These are phyloP conservation scores for Linnaemya tessellans DNA, from an alignment of 2,888 invertebrate genomes.

Conservation along the genomic window DNA sequence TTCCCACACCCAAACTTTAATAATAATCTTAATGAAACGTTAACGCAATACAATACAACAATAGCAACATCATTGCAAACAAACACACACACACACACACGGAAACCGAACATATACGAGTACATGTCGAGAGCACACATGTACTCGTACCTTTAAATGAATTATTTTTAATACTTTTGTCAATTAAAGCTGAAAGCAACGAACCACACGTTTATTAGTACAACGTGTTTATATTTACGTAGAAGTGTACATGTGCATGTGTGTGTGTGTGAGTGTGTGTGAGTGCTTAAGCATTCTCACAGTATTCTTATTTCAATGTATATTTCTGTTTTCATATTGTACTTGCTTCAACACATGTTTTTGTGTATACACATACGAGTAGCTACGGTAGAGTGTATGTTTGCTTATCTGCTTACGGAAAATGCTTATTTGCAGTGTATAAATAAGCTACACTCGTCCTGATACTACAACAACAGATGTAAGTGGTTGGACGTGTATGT, in stretches of 20 bases:
- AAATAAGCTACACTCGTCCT: not conserved
- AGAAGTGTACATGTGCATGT: not conserved
- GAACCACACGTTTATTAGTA: conserved; percentile 35
- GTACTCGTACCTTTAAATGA: conserved; percentile 45
- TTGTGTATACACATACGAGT: too few species aligned
- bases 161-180: conserved; percentile 66
- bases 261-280: not conserved
- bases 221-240: not conserved
- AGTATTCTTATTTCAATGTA: not conserved
- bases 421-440: conserved; percentile 15
- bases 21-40: conserved; percentile 32
- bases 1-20: not conserved
- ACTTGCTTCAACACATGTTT: not conserved
- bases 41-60: conserved; percentile 21
- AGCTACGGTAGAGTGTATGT: not conserved
- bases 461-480: not conserved
- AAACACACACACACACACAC: conserved; percentile 13
- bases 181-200: conserved; percentile 60
- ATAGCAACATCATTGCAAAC: conserved; percentile 7
- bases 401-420: not conserved
- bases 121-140: conserved; percentile 16
- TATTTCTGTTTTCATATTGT: not conserved
- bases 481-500: not conserved
- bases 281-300: too few species aligned
- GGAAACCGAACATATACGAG: not conserved